Base-by-base conservation (phyloP, 2,113 vertebrate genomes). In the Sylvia atricapilla region DNA sequence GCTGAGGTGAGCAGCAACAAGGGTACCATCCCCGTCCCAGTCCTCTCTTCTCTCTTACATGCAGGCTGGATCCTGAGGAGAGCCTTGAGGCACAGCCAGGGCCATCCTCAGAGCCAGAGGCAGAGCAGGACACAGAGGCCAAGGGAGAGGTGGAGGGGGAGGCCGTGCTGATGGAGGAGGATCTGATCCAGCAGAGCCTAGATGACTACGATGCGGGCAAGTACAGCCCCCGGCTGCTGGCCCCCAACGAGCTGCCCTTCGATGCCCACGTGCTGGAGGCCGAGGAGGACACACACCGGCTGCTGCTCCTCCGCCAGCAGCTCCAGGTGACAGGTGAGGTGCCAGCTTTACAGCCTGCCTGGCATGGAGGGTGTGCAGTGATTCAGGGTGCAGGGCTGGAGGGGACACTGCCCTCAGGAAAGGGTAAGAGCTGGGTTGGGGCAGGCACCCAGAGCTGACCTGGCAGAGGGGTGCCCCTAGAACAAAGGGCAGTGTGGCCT, bases 131-230 rank as follows among this genome's bases (percentile, higher is more conserved):
- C 1, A 2, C 77, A 0, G 97, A 97, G 43, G 78, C 50, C 35
- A 98, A 97, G 47, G 96, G 43, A 7, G 98, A 97, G 3, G 98
- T 96, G 0, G 98, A 97, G 9, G 98, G 98, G 7, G 99, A 99
- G 89, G 98, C 99, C 0, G 99, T 99, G 93, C 96, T 99, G 82
- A 99, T 99, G 6, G 99, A 99, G 96, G 99, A 99, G 95, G 99
- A 99, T 94, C 96, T 99, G 85, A 99, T 99, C 93, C 99, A 99
- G 97, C 99, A 99, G 97, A 99, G 99, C 96, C 98, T 99, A 95
- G 99, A 99, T 0, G 99, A 99, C 93, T 99, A 99, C 0, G 99
- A 99, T 0, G 98, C 99, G 0, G 99, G 99, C 7, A 98, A 98
- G 74, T 99, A 99, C 98, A 99, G 99, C 76, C 99, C 99, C 3